Evolutionary conservation across 2,113 vertebrate species (phyloP), one percentile per base, ranked within the genome.

Genomic region (Pao palembangensis): DNA sequence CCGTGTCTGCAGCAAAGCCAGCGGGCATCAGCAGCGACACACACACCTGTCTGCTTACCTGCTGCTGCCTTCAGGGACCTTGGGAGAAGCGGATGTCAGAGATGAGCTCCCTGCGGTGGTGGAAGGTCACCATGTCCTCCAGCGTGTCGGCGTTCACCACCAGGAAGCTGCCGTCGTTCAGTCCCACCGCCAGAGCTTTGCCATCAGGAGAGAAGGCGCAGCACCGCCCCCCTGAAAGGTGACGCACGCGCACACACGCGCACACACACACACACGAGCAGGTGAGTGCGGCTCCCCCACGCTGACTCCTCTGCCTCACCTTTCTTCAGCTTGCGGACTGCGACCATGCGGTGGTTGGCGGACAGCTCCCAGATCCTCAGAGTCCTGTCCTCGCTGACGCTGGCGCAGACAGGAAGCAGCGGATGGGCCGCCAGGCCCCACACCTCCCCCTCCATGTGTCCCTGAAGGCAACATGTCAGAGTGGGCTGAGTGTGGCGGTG

Each of bases 81-180:
- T 91, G 93, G 59, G 97, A 98, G 87, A 99, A 99, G 66, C 94
- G 93, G 43, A 99, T 94, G 71, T 99, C 97, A 0, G 96, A 95
- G 73, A 99, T 97, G 90, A 95, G 94, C 85, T 98, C 96, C 71
- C 90, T 95, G 79, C 97, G 92, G 90, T 99, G 96, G 82, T 99
- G 97, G 75, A 99, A 98, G 51, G 94, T 94, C 64, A 98, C 94
- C 94, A 98, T 96, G 87, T 99, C 97, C 86, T 99, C 97, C 72
- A 99, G 91, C 0, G 96, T 98, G 79, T 99, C 96, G 0, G 95
- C 94, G 8, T 99, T 99, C 50, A 99, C 96, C 50, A 99, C 96
- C 80, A 98, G 88, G 79, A 99, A 99, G 73, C 96, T 96, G 53
- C 97, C 97, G 10, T 99, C 97, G 0, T 96, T 98, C 75, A 99